Percentiles rank a stretch among this genome's conserved stretches.
phyloP scores from a whole-genome alignment of 2,797 vertebrate species.

The Vireo griseus region DNA sequence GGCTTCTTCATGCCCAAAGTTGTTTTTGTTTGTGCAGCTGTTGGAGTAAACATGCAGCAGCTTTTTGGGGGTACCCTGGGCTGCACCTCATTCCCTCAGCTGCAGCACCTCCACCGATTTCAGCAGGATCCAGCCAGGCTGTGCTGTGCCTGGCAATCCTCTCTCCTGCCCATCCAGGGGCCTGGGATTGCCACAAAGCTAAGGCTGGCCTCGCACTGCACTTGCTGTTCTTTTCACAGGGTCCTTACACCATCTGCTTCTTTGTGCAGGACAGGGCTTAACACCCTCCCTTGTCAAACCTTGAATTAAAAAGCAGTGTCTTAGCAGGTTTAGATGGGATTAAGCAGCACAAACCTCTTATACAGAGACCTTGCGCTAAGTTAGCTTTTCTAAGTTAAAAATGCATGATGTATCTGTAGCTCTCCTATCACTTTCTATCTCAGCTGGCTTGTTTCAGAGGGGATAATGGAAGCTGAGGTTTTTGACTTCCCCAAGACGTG shows the following conservation, averaged over 20 bases:
- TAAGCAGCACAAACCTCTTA: conserved; percentile 39
- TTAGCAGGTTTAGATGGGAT: conserved; percentile 40
- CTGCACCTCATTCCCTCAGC: background rate
- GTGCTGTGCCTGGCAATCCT: background rate
- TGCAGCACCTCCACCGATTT: fast-evolving
- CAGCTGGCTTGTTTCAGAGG: background rate
- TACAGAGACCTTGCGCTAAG: background rate
- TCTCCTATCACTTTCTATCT: background rate
- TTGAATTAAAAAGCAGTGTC: conserved; percentile 16
- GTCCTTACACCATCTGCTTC: background rate
- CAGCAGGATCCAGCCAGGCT: background rate
- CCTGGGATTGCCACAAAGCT: background rate
- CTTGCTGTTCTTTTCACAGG: background rate
- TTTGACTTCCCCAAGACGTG: background rate
- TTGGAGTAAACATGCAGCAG: background rate
- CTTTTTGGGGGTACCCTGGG: background rate
- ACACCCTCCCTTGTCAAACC: background rate
- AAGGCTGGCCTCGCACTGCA: background rate
- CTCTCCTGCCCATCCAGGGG: background rate
- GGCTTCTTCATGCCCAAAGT: background rate
- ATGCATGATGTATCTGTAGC: background rate
- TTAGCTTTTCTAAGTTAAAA: conserved; percentile 30
- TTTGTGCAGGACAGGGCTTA: background rate
- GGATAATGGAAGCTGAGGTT: background rate
- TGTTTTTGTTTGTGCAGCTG: background rate